phyloP scores from a whole-genome alignment of 1,140 invertebrate species.

The Eriocheir sinensis region DNA sequence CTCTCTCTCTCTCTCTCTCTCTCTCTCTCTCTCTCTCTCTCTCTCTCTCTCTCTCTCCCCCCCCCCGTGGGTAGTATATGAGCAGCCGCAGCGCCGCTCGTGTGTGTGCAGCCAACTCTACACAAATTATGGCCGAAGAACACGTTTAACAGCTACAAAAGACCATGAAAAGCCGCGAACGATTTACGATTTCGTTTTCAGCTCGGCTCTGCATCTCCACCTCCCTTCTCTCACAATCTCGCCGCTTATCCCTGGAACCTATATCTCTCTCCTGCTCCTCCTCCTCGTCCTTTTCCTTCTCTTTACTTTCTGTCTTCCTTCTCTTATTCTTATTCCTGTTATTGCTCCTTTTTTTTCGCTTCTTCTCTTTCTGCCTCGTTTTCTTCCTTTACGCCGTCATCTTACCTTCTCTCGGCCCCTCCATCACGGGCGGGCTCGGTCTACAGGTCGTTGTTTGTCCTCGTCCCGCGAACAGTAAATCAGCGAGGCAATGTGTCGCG shows the following conservation, averaged over 20 bases:
- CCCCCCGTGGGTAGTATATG: too few species aligned
- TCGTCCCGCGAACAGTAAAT: neutral
- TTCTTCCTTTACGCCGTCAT: too few species aligned
- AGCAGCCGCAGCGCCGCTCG: too few species aligned
- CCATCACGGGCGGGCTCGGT: neutral
- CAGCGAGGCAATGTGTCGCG: neutral
- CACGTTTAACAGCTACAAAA: too few species aligned
- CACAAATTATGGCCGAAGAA: neutral
- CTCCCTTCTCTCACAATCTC: neutral
- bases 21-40: too few species aligned
- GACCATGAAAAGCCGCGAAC: neutral
- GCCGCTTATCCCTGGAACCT: too few species aligned
- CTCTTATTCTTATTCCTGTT: too few species aligned
- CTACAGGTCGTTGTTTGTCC: conserved; percentile 3
- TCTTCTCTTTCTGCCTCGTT: too few species aligned
- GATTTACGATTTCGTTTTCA: conserved; percentile 14
- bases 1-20: too few species aligned
- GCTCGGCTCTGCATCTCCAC: neutral
- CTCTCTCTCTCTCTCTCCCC: too few species aligned
- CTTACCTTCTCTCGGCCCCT: neutral
- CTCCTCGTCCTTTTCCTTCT: neutral
- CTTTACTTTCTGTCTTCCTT: too few species aligned
- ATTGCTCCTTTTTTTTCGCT: too few species aligned
- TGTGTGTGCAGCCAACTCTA: neutral
- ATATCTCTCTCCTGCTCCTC: neutral